Evolutionary conservation across 2,888 invertebrate genomes (phyloP), one percentile per base, ranked within the genome.

Genomic region (Drosophila greeni): DNA sequence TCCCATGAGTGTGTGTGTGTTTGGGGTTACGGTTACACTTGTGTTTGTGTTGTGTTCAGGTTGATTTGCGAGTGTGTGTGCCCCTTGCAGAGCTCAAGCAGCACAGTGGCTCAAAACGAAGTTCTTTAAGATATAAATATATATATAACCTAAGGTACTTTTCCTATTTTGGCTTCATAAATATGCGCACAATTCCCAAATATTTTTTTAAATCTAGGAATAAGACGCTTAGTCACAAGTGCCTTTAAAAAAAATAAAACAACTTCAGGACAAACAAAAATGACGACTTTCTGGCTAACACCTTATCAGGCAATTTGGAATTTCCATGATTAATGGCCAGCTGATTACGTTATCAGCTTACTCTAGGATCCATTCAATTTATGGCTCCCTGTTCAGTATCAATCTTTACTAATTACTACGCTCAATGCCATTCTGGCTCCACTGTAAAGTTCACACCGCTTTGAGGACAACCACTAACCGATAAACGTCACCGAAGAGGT

Each of bases 401-500:
- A 29, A 12, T 49, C 14, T 7, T 24, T 31, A n/a, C 18, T 2
- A 47, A 23, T 20, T 31, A n/a, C 2, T 8, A 2, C 23, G 2
- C 20, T 8, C 43, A 47, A 16, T 26, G 16, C 11, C 11, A 52
- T 53, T 40, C 7, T n/a, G 24, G 12, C 34, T 36, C 9, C 55
- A 55, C 36, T 37, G 56, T 36, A 36, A 26, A 16, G 36, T 31
- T 53, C 48, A 31, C 23, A 31, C n/a, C 2, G 26, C 20, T 20
- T 56, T 36, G 56, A 29, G 36, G 26, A n/a, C 29, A 36, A 55
- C n/a, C 24, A 56, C 12, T 33, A 56, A 55, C 56, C 26, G 26
- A 20, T 23, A 57, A 29, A 36, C 55, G 20, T 55, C 55, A 56
- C 55, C 26, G n/a, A 23, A 36, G 8, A 36, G 55, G 12, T 55